phyloP scores from a whole-genome alignment of 2,797 vertebrate genomes.

The Luscinia luscinia region DNA sequence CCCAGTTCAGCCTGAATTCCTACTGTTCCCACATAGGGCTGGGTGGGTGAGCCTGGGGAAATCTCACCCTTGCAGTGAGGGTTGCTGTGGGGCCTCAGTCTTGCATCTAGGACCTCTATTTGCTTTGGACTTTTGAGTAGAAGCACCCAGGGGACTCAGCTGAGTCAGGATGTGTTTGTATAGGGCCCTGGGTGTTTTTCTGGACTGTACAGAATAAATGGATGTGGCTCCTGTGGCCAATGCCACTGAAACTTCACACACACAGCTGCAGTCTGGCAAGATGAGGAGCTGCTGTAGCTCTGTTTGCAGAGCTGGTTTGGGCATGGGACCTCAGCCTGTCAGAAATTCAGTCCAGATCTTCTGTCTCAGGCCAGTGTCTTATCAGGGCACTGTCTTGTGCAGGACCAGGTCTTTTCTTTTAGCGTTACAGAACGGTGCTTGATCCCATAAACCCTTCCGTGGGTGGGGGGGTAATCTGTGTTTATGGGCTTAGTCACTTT shows the following conservation, averaged over 20 bases:
- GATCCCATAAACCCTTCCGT: slow-evolving; percentile 24
- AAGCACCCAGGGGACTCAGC: rapidly evolving
- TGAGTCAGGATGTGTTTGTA: rapidly evolving
- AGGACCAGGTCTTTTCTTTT: slow-evolving; percentile 34
- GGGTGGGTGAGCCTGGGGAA: neutral
- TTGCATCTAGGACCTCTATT: neutral
- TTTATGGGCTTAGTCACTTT: slow-evolving; percentile 9
- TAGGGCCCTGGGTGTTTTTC: neutral
- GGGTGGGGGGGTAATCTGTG: neutral
- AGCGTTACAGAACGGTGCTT: neutral
- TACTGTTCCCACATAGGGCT: rapidly evolving
- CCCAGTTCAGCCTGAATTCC: neutral
- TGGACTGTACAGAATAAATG: rapidly evolving
- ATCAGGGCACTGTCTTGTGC: neutral
- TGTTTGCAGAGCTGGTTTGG: neutral
- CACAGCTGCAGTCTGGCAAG: neutral
- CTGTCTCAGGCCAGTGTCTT: neutral
- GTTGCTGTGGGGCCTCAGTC: neutral
- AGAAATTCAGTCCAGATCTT: neutral
- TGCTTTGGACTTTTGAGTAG: neutral
- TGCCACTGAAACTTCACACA: rapidly evolving
- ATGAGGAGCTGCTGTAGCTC: neutral
- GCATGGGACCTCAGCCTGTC: neutral
- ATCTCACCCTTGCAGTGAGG: neutral
- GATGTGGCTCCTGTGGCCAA: neutral